Evolutionary conservation across 2,888 invertebrate species (phyloP).

Genomic region (Phyllotreta cruciferae): DNA sequence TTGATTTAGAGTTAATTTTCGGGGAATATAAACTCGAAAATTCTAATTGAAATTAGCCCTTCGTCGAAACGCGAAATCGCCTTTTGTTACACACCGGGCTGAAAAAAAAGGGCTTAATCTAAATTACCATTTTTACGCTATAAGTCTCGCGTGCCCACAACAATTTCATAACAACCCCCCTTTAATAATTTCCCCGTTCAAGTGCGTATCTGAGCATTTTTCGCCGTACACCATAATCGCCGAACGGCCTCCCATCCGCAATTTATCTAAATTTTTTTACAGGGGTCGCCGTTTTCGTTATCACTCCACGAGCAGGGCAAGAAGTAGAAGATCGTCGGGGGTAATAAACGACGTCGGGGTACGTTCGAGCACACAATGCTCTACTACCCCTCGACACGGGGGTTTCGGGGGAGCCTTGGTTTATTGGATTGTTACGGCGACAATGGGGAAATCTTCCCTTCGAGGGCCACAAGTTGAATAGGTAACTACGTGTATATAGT

Average conservation of each 20-base stretch:
- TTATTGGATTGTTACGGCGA: constrained; percentile 34
- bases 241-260: constrained; percentile 11
- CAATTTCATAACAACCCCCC: constrained; percentile 1
- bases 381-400: constrained; percentile 42
- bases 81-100: neutral
- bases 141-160: neutral
- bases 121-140: neutral
- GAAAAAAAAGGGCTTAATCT: neutral
- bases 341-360: constrained; percentile 33
- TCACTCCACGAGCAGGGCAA: constrained; percentile 7
- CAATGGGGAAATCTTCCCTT: constrained; percentile 6
- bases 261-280: constrained; percentile 29
- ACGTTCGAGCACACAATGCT: constrained; percentile 38
- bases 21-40: neutral
- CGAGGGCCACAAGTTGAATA: no score
- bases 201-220: constrained; percentile 8
- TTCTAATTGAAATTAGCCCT: no score
- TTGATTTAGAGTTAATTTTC: constrained; percentile 16
- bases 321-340: constrained; percentile 16
- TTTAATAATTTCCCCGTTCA: neutral
- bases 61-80: no score
- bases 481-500: no score
- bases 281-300: constrained; percentile 5
- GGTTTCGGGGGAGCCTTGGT: constrained; percentile 34
- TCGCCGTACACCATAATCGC: constrained; percentile 10